Base-by-base conservation (phyloP, 2,888 invertebrate genomes). In the Phengaris arion region DNA sequence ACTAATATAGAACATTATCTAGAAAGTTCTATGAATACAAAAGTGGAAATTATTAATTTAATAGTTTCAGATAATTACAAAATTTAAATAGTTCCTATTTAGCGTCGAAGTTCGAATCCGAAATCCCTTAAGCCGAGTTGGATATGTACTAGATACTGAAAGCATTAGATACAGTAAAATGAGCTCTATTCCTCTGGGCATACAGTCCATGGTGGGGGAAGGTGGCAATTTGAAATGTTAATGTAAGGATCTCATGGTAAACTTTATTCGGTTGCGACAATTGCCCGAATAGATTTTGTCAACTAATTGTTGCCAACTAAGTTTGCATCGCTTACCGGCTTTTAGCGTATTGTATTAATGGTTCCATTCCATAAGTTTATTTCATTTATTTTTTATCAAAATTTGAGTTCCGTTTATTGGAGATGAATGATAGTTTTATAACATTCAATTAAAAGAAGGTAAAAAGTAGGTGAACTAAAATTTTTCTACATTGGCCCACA, bases 181-280 rank as follows among this genome's bases (percentile, higher is more conserved):
- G 72, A 57, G 45, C 75, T 57, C 54, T 75, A 46, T 55, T 15
- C 45, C 35, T 12, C 3, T 55, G n/a, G 13, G 48, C 8, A 74
- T 79, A 77, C 75, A 46, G n/a, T 12, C 48, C 35, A 45, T 12
- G 59, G 15, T 54, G 51, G 35, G 45, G n/a, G 79, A 73, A 79
- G 64, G 76, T 68, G 74, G 48, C 74, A 76, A 76, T 76, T 76
- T 76, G 79, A 74, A 57, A 74, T 81, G 83, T 85, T 83, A 85
- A 87, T 87, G 86, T 86, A 84, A 82, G 86, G 85, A 88, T 81
- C 82, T 79, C 83, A 81, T 85, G 82, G 83, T 82, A 68, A 90
- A 92, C 91, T 91, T 91, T 90, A 90, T 91, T 90, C 89, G 82
- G 83, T 81, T 86, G 89, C 87, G 90, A 91, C 91, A 91, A 91